Evolutionary conservation across 2,113 vertebrate species (phyloP).

Genomic region (Patagioenas fasciata): DNA sequence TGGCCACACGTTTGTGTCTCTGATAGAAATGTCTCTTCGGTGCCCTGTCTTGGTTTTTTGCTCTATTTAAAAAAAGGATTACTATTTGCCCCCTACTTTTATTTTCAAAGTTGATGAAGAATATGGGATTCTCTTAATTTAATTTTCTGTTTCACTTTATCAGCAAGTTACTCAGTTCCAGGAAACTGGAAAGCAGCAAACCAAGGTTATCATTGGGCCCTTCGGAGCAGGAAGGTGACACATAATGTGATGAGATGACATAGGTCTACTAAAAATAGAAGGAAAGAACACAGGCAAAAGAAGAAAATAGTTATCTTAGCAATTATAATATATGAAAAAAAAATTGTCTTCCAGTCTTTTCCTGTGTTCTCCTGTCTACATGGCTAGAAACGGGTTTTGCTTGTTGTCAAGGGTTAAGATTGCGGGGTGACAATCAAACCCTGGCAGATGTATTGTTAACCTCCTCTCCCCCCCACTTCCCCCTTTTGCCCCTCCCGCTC

Average conservation of each 20-base stretch:
- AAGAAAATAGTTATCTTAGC: background rate
- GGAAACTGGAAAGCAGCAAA: background rate
- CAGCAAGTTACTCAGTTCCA: background rate
- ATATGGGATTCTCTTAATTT: background rate
- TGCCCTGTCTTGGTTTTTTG: background rate
- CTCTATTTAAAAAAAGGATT: background rate
- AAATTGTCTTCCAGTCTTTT: background rate
- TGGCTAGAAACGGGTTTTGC: background rate
- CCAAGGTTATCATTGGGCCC: background rate
- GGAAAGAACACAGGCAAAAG: background rate
- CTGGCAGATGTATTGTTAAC: too few species aligned
- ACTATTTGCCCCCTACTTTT: background rate
- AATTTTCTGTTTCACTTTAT: background rate
- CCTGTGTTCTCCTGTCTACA: background rate
- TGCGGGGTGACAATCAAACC: too few species aligned
- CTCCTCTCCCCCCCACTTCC: too few species aligned
- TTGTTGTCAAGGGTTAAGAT: too few species aligned
- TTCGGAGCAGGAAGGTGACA: background rate
- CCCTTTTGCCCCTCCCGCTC: too few species aligned
- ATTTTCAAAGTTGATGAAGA: background rate
- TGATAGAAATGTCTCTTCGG: background rate
- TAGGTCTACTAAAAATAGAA: background rate
- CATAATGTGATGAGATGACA: background rate
- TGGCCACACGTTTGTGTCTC: background rate
- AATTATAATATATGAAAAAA: background rate